Percentiles rank a stretch among this genome's conserved stretches.
Evolutionary conservation across 2,797 vertebrate species (phyloP).

Genomic region (Dallia pectoralis): DNA sequence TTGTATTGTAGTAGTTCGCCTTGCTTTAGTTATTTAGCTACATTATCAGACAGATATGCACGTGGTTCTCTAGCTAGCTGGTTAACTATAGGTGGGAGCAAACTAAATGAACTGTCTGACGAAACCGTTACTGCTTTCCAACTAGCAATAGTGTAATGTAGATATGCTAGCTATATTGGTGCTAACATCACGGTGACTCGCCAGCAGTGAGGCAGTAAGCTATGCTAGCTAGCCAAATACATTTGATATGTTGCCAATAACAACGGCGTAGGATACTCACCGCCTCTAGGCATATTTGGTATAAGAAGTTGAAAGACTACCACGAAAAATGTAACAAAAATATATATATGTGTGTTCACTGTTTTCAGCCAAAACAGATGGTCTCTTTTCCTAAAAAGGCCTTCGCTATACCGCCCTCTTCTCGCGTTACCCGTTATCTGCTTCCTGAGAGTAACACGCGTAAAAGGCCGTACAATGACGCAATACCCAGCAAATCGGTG

Average conservation of each 20-base stretch:
- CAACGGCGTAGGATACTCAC: constrained; percentile 58
- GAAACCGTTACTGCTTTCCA: background rate
- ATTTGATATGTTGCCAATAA: background rate
- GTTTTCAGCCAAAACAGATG: background rate
- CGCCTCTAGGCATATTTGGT: constrained; percentile 74
- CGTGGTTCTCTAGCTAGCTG: no score
- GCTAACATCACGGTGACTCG: background rate
- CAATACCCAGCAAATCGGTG: constrained; percentile 35
- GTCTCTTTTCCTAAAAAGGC: constrained; percentile 30
- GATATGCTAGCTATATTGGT: background rate
- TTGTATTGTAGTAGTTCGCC: no score
- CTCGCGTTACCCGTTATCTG: constrained; percentile 28
- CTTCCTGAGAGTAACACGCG: constrained; percentile 17
- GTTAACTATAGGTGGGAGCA: background rate
- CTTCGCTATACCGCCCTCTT: constrained; percentile 38
- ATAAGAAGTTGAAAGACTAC: background rate
- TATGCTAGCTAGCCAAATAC: background rate
- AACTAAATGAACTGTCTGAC: background rate
- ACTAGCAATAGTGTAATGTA: background rate
- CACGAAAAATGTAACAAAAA: background rate
- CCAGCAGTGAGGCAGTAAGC: background rate
- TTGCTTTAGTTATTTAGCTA: no score
- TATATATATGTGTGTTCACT: background rate
- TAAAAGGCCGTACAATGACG: constrained; percentile 22
- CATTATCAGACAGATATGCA: no score